Percentiles rank a stretch among this genome's conserved stretches.
Evolutionary conservation across 1,140 invertebrate species (phyloP).

Genomic region (Lasioglossum albipes): DNA sequence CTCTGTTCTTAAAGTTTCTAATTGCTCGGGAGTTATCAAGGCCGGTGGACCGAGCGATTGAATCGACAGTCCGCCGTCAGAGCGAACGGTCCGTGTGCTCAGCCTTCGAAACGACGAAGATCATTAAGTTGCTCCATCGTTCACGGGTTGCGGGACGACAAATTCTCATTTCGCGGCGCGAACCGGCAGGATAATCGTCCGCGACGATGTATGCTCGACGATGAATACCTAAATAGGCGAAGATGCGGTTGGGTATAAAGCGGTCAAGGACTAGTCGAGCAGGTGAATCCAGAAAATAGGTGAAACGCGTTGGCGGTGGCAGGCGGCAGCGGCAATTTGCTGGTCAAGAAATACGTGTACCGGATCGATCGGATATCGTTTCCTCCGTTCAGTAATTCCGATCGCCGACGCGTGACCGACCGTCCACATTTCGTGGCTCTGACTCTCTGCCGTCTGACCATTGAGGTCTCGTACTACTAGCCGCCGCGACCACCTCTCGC

Average conservation of each 20-base stretch:
- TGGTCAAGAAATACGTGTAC: slow-evolving; percentile 51
- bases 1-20: no score
- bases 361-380: slow-evolving; percentile 54
- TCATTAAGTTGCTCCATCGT: background rate
- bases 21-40: no score
- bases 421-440: slow-evolving; percentile 13
- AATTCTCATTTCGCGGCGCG: background rate
- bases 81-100: no score
- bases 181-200: slow-evolving; percentile 33
- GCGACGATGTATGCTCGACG: slow-evolving; percentile 33
- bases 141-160: background rate
- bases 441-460: slow-evolving; percentile 27
- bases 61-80: no score
- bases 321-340: slow-evolving; percentile 24
- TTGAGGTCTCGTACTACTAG: slow-evolving; percentile 35
- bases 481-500: background rate
- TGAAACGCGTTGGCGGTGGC: slow-evolving; percentile 37
- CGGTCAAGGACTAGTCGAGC: slow-evolving; percentile 59
- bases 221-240: slow-evolving; percentile 46
- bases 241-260: slow-evolving; percentile 50
- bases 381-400: slow-evolving; percentile 50
- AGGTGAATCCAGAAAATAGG: slow-evolving; percentile 57
- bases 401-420: slow-evolving; percentile 31
- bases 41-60: no score
- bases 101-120: background rate